These are phyloP conservation scores for Petrocephalus microphthalmus DNA, from an alignment of 2,113 vertebrate genomes.

Conservation along the genomic window DNA sequence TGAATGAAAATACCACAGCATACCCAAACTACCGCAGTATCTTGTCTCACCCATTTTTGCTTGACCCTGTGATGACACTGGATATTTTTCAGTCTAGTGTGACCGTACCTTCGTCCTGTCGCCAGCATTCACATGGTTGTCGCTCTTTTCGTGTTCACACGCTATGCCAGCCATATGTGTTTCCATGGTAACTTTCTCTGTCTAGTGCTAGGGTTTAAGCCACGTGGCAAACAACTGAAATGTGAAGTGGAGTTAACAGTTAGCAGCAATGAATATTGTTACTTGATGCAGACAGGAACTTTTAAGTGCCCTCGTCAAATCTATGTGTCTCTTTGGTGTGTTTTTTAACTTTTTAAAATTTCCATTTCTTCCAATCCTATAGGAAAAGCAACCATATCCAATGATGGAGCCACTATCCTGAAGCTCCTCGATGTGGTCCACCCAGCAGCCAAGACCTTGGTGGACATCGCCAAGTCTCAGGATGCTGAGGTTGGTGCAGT, in stretches of 20 bases:
- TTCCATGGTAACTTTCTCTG: neutral
- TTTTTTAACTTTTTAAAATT: neutral
- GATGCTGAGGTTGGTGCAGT: constrained; percentile 79
- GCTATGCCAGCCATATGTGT: neutral
- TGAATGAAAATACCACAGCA: neutral
- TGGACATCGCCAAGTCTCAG: constrained; percentile 95
- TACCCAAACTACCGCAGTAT: neutral
- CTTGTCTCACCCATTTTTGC: neutral
- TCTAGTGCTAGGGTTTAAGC: neutral
- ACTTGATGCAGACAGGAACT: neutral
- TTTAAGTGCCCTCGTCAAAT: neutral
- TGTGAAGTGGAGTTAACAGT: neutral
- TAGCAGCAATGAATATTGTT: neutral
- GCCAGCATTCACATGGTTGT: neutral
- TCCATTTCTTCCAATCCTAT: constrained; percentile 22
- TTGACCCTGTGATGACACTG: neutral
- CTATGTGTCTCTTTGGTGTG: too few relatives aligned
- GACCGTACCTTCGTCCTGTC: neutral
- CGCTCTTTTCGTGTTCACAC: neutral
- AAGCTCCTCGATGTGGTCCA: constrained; percentile 94
- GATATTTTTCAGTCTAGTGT: neutral
- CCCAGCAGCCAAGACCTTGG: constrained; percentile 89
- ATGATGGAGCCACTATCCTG: constrained; percentile 94
- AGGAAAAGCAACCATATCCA: constrained; percentile 98
- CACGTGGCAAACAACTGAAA: neutral